A percentile compares a stretch with the other conserved stretches of the same genome.
Evolutionary conservation across 2,888 invertebrate genomes (phyloP).

Genomic region (Thelaira solivaga): DNA sequence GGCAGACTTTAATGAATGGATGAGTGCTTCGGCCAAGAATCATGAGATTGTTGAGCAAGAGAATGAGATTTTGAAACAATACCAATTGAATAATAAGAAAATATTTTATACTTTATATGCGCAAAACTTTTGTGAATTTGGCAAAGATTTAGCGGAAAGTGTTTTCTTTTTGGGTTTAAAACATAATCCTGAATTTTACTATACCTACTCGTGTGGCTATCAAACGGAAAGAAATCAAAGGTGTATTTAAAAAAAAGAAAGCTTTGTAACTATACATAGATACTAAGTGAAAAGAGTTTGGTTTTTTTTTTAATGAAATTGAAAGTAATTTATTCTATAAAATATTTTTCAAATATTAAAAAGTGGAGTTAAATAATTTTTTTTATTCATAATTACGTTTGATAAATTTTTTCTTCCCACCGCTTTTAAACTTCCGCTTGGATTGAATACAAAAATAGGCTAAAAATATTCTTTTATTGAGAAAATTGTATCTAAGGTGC

Average conservation of each 20-base stretch:
- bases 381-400: too few relatives aligned
- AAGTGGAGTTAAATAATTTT: too few relatives aligned
- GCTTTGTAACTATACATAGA: too few relatives aligned
- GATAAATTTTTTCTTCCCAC: too few relatives aligned
- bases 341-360: too few relatives aligned
- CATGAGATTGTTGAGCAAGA: constrained; percentile 71
- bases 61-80: constrained; percentile 69
- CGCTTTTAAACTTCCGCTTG: too few relatives aligned
- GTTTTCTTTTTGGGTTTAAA: constrained; percentile 73
- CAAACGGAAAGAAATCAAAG: constrained; percentile 62
- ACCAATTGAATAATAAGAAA: constrained; percentile 70
- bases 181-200: constrained; percentile 70
- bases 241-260: constrained; percentile 15
- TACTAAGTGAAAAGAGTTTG: too few relatives aligned
- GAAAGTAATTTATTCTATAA: too few relatives aligned
- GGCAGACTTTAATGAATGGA: constrained; percentile 72
- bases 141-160: constrained; percentile 72
- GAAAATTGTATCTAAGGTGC: too few relatives aligned
- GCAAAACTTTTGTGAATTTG: constrained; percentile 75
- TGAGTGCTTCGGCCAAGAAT: constrained; percentile 51
- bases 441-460: too few relatives aligned
- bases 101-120: constrained; percentile 74
- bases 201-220: constrained; percentile 70
- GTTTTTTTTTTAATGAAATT: too few relatives aligned
- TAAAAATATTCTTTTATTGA: too few relatives aligned